Evolutionary conservation across 2,797 vertebrate species (phyloP), one percentile per base, ranked within the genome.

Genomic region (Propithecus deckenii): DNA sequence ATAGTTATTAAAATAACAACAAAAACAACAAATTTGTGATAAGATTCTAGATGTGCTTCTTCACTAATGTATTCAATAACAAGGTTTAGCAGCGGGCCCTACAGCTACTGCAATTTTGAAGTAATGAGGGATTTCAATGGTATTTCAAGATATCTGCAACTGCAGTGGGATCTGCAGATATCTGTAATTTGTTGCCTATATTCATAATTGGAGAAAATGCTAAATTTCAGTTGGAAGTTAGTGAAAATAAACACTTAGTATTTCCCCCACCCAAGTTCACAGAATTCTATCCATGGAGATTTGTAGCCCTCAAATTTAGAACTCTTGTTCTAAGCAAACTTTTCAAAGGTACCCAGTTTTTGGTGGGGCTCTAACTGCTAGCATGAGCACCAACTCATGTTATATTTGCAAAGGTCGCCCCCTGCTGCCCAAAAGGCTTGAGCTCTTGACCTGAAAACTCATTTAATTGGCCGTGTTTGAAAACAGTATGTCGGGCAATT

Each of bases 351-450:
- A 48, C 32, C 43, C 50, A 59, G 0, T 86, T 89, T 95, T 78
- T n/a, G 20, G 2, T 22, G 48, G 46, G 18, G 14, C 18, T 94
- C 67, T 41, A 30, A 17, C 11, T 2, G 28, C 8, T 6, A 38
- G 46, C 10, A 12, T 17, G 25, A 63, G n/a, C 30, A 59, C 23
- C 50, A 61, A 69, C 30, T 76, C 35, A 38, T 8, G 23, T 89
- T 96, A 67, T 55, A 28, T 96, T 89, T 78, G 95, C 80, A 65
- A 91, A 96, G 94, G 67, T 3, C 0, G 91, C 89, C 95, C 61
- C 76, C 97, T 98, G 81, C 86, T 96, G 97, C 94, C 28, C 32
- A 46, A 35, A 81, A 86, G 12, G 30, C 20, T 65, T 18, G 7
- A 7, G 38, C 55, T 55, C 5, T 1, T 67, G 50, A 43, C 69